Evolutionary conservation across 2,113 vertebrate genomes (phyloP).

Genomic region (Lepus timidus): DNA sequence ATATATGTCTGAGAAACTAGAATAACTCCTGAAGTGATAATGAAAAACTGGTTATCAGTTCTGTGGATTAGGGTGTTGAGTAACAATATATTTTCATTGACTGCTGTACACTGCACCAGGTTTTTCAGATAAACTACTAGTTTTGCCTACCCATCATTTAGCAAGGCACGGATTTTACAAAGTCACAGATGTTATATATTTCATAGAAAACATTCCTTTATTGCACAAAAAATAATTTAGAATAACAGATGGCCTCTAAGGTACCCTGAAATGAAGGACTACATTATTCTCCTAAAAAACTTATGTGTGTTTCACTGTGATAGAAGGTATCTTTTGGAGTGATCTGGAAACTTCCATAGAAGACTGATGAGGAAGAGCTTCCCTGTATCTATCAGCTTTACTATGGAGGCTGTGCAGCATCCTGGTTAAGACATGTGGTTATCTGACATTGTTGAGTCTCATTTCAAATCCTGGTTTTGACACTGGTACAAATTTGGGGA

Average conservation of each 20-base stretch:
- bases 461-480: background rate
- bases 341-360: background rate
- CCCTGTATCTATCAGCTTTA: background rate
- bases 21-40: background rate
- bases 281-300: background rate
- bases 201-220: background rate
- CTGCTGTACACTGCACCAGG: background rate
- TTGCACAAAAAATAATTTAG: background rate
- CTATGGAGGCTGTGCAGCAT: background rate
- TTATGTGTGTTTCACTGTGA: background rate
- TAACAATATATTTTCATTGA: background rate
- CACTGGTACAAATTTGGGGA: background rate
- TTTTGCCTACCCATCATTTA: background rate
- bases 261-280: background rate
- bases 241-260: background rate
- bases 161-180: background rate
- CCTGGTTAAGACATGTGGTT: background rate
- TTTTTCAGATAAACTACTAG: background rate
- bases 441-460: background rate
- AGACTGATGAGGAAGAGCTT: background rate
- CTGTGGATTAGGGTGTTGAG: rapidly evolving
- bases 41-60: background rate
- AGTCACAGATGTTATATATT: background rate
- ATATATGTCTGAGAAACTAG: conserved; percentile 37
- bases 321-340: background rate